These are phyloP conservation scores for Brienomyrus brachyistius DNA, from an alignment of 2,113 vertebrate genomes.

Conservation along the genomic window DNA sequence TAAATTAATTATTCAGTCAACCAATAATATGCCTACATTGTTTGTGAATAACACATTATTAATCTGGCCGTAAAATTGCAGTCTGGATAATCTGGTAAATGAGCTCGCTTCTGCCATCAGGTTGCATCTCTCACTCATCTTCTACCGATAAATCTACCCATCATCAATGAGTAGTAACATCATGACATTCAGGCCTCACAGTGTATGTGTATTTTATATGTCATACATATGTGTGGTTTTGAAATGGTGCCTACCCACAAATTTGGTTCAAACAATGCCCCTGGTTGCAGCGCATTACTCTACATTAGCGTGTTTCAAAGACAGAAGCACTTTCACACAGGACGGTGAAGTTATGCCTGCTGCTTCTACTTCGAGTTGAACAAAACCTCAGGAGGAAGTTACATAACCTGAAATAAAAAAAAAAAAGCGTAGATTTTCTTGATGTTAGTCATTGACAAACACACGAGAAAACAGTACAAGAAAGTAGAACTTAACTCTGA, in stretches of 20 bases:
- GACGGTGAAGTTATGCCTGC: not conserved
- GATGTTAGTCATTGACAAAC: not conserved
- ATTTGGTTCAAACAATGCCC: not conserved
- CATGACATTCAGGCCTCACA: not conserved
- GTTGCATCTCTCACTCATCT: not conserved
- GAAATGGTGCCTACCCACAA: not conserved
- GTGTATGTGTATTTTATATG: not conserved
- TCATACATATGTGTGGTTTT: not conserved
- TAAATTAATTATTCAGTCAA: not conserved
- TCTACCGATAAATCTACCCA: not conserved
- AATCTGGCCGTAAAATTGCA: not conserved
- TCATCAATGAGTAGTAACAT: not conserved
- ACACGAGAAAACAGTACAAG: not conserved
- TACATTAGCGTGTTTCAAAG: not conserved
- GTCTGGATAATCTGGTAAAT: not conserved
- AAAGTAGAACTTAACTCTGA: not conserved
- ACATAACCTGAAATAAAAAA: not conserved
- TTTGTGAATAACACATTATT: not conserved
- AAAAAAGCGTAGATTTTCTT: not conserved
- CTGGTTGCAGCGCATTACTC: not conserved
- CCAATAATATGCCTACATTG: not conserved
- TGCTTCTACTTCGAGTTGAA: not conserved
- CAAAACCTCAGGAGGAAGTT: not conserved
- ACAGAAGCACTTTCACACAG: not conserved
- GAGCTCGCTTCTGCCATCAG: not conserved